These are phyloP conservation scores for Amphipyra tragopoginis DNA, from an alignment of 2,888 invertebrate genomes.

Conservation along the genomic window DNA sequence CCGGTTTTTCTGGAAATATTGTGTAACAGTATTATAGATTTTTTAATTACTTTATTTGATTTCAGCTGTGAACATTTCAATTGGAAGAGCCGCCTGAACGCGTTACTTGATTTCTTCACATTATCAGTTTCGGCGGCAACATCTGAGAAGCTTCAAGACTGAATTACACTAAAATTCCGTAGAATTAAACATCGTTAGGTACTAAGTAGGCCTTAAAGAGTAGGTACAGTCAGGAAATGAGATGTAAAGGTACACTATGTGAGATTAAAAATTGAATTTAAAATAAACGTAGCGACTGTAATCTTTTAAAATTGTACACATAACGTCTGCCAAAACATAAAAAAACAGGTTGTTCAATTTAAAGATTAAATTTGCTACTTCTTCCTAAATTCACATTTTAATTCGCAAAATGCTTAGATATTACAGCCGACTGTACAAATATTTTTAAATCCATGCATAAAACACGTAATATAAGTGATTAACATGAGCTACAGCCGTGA, in stretches of 20 bases:
- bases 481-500: not conserved
- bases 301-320: too few species aligned
- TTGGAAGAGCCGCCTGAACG: constrained; percentile 36
- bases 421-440: constrained; percentile 6
- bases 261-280: too few species aligned
- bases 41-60: constrained; percentile 18
- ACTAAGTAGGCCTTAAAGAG: constrained; percentile 36
- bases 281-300: too few species aligned
- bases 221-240: too few species aligned
- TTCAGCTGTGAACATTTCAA: constrained; percentile 63
- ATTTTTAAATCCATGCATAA: constrained; percentile 6
- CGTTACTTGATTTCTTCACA: constrained; percentile 30
- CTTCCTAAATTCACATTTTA: too few species aligned
- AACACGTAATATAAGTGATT: not conserved
- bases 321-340: too few species aligned
- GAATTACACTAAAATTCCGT: constrained; percentile 60
- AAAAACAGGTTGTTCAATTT: too few species aligned
- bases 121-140: constrained; percentile 34
- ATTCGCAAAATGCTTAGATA: too few species aligned
- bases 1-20: too few species aligned
- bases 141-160: constrained; percentile 62
- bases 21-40: too few species aligned
- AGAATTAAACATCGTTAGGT: constrained; percentile 37
- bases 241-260: too few species aligned
- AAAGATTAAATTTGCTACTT: too few species aligned